phyloP scores from a whole-genome alignment of 2,113 vertebrate genomes.

The Xiphophorus maculatus region DNA sequence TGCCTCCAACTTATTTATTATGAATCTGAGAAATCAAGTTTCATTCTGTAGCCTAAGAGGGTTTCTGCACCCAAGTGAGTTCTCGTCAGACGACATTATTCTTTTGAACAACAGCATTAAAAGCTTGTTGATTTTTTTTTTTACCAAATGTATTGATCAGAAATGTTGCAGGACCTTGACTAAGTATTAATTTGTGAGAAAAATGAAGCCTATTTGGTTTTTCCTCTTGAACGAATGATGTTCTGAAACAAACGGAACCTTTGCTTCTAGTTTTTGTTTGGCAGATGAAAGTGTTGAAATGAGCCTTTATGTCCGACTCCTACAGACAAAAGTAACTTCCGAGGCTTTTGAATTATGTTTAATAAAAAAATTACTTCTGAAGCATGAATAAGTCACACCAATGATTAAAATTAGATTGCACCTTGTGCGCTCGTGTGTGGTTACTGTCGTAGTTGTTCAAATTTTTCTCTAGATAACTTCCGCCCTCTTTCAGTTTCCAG shows the following conservation, averaged over 20 bases:
- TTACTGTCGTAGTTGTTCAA: background rate
- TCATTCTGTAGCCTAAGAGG: background rate
- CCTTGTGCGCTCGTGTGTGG: background rate
- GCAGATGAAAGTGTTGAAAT: background rate
- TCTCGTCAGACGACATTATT: background rate
- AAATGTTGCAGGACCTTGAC: background rate
- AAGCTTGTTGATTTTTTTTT: too few species aligned
- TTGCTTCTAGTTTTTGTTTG: background rate
- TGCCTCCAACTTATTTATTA: background rate
- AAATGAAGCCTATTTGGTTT: background rate
- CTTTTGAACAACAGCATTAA: background rate
- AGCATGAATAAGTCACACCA: background rate
- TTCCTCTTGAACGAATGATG: background rate
- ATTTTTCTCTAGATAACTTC: background rate
- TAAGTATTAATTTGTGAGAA: background rate
- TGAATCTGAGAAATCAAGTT: background rate
- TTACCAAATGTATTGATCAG: background rate
- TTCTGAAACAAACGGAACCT: background rate
- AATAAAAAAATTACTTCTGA: background rate
- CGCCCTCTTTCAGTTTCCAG: background rate
- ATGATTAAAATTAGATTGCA: background rate
- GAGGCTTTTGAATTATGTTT: background rate
- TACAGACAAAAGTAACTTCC: background rate
- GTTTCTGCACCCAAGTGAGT: background rate
- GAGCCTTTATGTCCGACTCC: background rate